Evolutionary conservation across 2,797 vertebrate genomes (phyloP).

Genomic region (Anisognathus igniventris): DNA sequence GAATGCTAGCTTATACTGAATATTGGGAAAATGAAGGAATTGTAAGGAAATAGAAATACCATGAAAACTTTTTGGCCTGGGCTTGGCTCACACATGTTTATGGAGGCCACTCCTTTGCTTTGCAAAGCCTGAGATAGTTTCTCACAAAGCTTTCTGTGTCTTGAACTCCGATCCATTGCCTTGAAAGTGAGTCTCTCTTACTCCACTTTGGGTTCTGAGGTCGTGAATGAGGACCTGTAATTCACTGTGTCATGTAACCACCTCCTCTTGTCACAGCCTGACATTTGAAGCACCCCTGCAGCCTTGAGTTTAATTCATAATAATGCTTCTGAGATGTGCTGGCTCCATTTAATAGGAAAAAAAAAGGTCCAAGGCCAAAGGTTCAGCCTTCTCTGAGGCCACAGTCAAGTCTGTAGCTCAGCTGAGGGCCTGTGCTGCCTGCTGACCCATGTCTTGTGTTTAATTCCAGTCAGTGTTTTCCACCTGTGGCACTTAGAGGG

Average conservation of each 20-base stretch:
- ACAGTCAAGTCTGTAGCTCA: background rate
- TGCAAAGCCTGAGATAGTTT: background rate
- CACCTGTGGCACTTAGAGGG: fast-evolving
- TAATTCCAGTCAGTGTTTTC: background rate
- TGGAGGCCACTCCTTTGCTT: background rate
- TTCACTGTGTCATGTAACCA: background rate
- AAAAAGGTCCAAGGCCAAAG: background rate
- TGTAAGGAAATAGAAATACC: background rate
- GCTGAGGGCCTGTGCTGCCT: background rate
- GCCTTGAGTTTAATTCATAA: background rate
- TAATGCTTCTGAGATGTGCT: background rate
- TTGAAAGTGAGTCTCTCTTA: background rate
- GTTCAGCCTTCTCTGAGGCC: background rate
- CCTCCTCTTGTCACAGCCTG: background rate
- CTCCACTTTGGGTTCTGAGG: fast-evolving
- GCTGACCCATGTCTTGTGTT: background rate
- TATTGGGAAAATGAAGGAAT: background rate
- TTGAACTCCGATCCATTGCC: background rate
- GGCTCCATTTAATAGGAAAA: background rate
- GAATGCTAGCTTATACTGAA: background rate
- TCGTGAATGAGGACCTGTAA: fast-evolving
- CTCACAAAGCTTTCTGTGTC: background rate
- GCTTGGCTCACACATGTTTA: background rate
- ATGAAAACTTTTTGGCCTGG: background rate
- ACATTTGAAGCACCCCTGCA: background rate